A percentile compares a stretch with the other conserved stretches of the same genome.
These are phyloP conservation scores for Drosophila subquinaria DNA, from an alignment of 2,888 invertebrate genomes.

Conservation along the genomic window DNA sequence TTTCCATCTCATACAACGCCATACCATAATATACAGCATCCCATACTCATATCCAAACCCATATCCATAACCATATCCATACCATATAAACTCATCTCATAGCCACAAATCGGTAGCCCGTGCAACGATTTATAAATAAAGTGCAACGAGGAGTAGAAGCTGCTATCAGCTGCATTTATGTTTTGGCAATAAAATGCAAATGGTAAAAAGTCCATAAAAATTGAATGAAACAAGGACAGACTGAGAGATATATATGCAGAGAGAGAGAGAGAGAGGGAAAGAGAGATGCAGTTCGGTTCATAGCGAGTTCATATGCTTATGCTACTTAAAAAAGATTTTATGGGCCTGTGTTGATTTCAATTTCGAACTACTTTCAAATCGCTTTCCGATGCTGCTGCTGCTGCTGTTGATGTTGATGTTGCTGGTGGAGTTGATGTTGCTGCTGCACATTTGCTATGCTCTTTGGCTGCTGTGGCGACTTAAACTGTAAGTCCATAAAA, in stretches of 20 bases:
- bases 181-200: conserved; percentile 81
- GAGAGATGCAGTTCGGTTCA: conserved; percentile 4
- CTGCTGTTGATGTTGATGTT: conserved; percentile 26
- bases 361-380: conserved; percentile 76
- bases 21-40: conserved; percentile 2
- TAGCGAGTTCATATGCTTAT: conserved; percentile 72
- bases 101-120: conserved; percentile 48
- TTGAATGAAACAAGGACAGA: conserved; percentile 21
- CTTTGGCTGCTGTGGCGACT: conserved; percentile 63
- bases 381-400: conserved; percentile 52
- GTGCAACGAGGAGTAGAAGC: conserved; percentile 18
- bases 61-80: neutral
- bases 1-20: neutral
- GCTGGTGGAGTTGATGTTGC: conserved; percentile 34
- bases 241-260: neutral
- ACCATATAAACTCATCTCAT: conserved; percentile 23
- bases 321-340: conserved; percentile 74
- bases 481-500: conserved; percentile 80
- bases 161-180: conserved; percentile 70
- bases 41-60: neutral
- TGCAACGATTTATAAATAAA: conserved; percentile 66
- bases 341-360: conserved; percentile 67
- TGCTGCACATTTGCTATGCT: conserved; percentile 74
- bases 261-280: conserved; percentile 11
- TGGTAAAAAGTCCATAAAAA: conserved; percentile 75